Evolutionary conservation across 2,113 vertebrate species (phyloP).

Genomic region (Corydoras maculifer): DNA sequence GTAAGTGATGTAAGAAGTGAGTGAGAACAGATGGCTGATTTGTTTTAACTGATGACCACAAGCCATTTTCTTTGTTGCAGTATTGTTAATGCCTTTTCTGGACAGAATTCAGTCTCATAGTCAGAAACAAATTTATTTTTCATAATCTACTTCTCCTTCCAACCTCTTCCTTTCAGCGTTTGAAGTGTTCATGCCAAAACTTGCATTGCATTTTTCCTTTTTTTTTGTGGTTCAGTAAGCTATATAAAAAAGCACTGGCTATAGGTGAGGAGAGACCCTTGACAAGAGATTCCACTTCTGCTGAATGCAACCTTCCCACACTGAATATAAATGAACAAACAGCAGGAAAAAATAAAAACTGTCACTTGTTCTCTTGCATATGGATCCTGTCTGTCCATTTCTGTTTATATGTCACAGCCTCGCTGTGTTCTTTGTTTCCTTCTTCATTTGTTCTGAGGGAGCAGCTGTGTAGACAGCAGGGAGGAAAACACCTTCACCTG

Average conservation of each 20-base stretch:
- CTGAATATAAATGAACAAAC: background rate
- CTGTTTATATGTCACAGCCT: constrained; percentile 7
- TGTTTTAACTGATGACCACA: constrained; percentile 8
- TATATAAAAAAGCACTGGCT: constrained; percentile 11
- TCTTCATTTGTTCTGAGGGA: background rate
- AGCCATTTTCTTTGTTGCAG: constrained; percentile 38
- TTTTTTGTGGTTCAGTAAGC: constrained; percentile 33
- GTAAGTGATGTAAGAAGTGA: background rate
- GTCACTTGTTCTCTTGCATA: constrained; percentile 2
- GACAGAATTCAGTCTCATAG: constrained; percentile 16
- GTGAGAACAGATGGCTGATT: background rate
- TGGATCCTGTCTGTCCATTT: constrained; percentile 1
- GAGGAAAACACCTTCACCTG: constrained; percentile 16
- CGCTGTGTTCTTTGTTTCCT: constrained; percentile 5
- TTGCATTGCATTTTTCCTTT: background rate
- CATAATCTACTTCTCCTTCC: background rate
- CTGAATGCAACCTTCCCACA: constrained; percentile 3
- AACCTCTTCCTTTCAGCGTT: background rate
- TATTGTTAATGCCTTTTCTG: constrained; percentile 4
- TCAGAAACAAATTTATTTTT: constrained; percentile 13
- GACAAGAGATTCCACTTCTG: constrained; percentile 36
- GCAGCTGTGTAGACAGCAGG: constrained; percentile 9
- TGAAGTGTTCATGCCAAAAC: constrained; percentile 7
- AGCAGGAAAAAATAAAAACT: constrained; percentile 6
- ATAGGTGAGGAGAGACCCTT: constrained; percentile 7